Conservation (phyloP, 2,888 invertebrate species). For the Ornithoptera priamus region DNA sequence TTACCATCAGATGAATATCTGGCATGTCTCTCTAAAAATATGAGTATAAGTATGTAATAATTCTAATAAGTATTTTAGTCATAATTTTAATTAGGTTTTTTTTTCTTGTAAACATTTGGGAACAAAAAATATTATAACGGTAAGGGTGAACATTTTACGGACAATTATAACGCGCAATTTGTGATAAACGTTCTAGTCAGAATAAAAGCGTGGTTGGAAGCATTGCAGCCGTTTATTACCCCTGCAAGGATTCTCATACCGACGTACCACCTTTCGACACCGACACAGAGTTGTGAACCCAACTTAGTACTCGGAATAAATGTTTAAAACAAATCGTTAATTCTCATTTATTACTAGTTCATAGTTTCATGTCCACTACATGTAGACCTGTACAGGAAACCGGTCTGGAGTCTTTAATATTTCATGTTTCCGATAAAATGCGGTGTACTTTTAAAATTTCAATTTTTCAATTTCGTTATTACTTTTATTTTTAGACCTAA, state of each 20-base stretch:
- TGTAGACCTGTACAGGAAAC: not conserved
- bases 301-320: not conserved
- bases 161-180: slow-evolving; percentile 57
- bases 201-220: slow-evolving; percentile 32
- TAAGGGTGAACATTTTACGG: slow-evolving; percentile 40
- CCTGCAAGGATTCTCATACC: slow-evolving; percentile 21
- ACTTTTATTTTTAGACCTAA: not conserved
- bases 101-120: not conserved
- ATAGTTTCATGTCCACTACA: not conserved
- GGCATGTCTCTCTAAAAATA: no score
- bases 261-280: slow-evolving; percentile 11
- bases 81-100: not conserved
- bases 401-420: not conserved
- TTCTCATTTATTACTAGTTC: not conserved
- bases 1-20: no score
- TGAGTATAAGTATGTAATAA: no score
- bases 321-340: no score
- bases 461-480: not conserved
- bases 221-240: slow-evolving; percentile 30
- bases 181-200: slow-evolving; percentile 46
- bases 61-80: not conserved
- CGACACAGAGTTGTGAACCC: not conserved
- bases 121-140: slow-evolving; percentile 24
- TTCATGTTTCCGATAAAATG: not conserved
- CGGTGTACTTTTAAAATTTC: not conserved